A percentile compares a stretch with the other conserved stretches of the same genome.
These are phyloP conservation scores for Andrena chrysosceles DNA, from an alignment of 2,888 invertebrate genomes.

Conservation along the genomic window DNA sequence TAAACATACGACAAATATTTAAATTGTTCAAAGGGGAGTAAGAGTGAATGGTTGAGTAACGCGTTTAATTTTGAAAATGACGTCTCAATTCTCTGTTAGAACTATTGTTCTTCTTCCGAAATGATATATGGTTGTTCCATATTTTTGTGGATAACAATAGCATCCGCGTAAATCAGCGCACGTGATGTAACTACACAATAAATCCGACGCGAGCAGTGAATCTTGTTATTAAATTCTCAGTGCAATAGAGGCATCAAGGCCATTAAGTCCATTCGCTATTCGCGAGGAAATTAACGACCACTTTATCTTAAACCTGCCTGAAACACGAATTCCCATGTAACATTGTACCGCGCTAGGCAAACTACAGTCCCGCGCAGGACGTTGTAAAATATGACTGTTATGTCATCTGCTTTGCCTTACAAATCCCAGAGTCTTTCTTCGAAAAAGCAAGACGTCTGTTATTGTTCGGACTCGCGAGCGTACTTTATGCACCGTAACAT, in stretches of 20 bases:
- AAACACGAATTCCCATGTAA: not conserved
- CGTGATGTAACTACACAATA: constrained; percentile 2
- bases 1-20: no score
- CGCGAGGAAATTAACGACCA: constrained; percentile 10
- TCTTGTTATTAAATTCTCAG: constrained; percentile 10
- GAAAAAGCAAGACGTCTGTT: no score
- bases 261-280: constrained; percentile 1
- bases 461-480: no score
- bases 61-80: no score
- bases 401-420: not conserved
- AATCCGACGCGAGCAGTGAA: not conserved
- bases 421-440: no score
- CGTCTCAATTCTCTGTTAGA: no score
- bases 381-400: not conserved
- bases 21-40: no score
- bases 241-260: not conserved
- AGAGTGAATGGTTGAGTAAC: no score
- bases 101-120: not conserved
- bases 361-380: not conserved
- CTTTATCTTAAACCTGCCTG: constrained; percentile 7
- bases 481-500: no score
- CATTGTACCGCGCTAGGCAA: no score
- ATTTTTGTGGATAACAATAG: not conserved
- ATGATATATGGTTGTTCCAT: not conserved
- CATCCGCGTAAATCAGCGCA: not conserved